phyloP scores from a whole-genome alignment of 2,113 vertebrate species.

The western clawed frog (Xenopus tropicalis) region UCB_Xtro_10.0 CM004446.2:111532501-111533000 shows the following conservation, averaged over 20 bases:
- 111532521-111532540: background rate
- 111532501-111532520: background rate
- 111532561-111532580: background rate
- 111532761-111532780: slow-evolving; percentile 40
- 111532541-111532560: slow-evolving; percentile 9
- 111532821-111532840: slow-evolving; percentile 23
- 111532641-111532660: slow-evolving; percentile 8
- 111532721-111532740: slow-evolving; percentile 43
- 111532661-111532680: slow-evolving; percentile 27
- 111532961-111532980: no score
- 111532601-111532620: slow-evolving; percentile 11
- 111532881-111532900: no score
- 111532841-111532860: slow-evolving; percentile 7
- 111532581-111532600: slow-evolving; percentile 13
- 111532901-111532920: no score
- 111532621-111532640: slow-evolving; percentile 7
- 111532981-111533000: no score
- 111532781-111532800: slow-evolving; percentile 41
- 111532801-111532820: slow-evolving; percentile 16
- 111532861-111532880: no score
- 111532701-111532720: slow-evolving; percentile 37
- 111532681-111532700: slow-evolving; percentile 41
- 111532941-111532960: no score
- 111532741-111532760: slow-evolving; percentile 32
- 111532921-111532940: no score